phyloP scores from a whole-genome alignment of 2,797 vertebrate species.

The Alosa sapidissima region DNA sequence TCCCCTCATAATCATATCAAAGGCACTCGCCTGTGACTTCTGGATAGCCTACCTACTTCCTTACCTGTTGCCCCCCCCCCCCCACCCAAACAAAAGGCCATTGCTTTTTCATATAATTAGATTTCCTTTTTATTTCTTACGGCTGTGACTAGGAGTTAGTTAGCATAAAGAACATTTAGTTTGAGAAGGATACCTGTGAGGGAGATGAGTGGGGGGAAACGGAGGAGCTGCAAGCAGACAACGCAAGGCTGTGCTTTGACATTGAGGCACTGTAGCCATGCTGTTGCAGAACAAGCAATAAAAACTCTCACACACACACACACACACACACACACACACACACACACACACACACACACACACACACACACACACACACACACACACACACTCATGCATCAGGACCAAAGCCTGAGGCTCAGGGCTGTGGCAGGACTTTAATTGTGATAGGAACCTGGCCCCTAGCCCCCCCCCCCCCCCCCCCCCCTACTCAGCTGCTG shows the following conservation, averaged over 20 bases:
- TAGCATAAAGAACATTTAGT: not conserved
- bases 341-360: not conserved
- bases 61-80: constrained; percentile 24
- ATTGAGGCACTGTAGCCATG: not conserved
- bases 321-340: constrained; percentile 15
- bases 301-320: not conserved
- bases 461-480: not conserved
- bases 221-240: not conserved
- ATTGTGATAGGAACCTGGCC: constrained; percentile 42
- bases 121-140: not conserved
- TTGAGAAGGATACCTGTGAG: not conserved
- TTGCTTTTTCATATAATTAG: not conserved
- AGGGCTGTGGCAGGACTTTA: constrained; percentile 34
- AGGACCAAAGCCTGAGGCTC: not conserved
- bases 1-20: constrained; percentile 66
- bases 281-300: not conserved
- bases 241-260: not conserved
- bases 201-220: not conserved
- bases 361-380: not conserved
- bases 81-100: no score
- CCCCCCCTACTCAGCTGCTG: not conserved
- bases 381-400: not conserved
- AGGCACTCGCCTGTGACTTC: constrained; percentile 45
- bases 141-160: not conserved
- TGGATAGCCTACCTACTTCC: constrained; percentile 15